phyloP scores from a whole-genome alignment of 2,797 vertebrate species.

The Argentina silus region DNA sequence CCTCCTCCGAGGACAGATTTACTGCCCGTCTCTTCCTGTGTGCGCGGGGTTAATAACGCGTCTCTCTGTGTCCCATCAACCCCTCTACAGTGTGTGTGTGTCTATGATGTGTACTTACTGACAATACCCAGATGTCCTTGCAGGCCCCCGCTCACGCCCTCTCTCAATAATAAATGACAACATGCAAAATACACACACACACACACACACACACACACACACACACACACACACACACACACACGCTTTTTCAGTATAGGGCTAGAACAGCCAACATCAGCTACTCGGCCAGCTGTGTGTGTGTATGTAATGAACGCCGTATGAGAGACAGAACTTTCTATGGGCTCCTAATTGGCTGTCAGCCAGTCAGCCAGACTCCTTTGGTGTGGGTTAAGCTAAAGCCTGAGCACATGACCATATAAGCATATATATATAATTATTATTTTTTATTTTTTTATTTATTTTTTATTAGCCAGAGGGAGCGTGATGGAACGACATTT shows the following conservation, averaged over 20 bases:
- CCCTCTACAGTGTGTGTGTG: conserved; percentile 16
- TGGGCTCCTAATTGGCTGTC: neutral
- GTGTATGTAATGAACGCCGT: neutral
- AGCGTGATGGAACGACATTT: conserved; percentile 11
- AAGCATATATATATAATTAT: conserved; percentile 3
- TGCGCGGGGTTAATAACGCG: conserved; percentile 23
- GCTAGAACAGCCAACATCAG: neutral
- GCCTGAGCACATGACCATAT: neutral
- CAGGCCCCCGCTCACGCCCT: conserved; percentile 1
- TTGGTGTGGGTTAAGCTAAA: conserved; percentile 6
- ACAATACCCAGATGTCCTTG: conserved; percentile 28
- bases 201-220: neutral
- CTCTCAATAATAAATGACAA: conserved; percentile 29
- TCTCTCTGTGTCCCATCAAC: neutral
- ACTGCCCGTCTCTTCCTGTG: conserved; percentile 5
- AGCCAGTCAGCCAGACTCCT: neutral
- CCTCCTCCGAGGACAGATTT: conserved; percentile 39
- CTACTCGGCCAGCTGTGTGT: conserved; percentile 4
- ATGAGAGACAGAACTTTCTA: neutral
- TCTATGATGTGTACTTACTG: neutral
- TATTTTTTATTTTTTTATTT: conserved; percentile 17
- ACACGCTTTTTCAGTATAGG: neutral
- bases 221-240: neutral
- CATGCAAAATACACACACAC: conserved; percentile 12
- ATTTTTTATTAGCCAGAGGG: conserved; percentile 16